Evolutionary conservation across 2,888 invertebrate genomes (phyloP).

Genomic region (Lottia scabra): DNA sequence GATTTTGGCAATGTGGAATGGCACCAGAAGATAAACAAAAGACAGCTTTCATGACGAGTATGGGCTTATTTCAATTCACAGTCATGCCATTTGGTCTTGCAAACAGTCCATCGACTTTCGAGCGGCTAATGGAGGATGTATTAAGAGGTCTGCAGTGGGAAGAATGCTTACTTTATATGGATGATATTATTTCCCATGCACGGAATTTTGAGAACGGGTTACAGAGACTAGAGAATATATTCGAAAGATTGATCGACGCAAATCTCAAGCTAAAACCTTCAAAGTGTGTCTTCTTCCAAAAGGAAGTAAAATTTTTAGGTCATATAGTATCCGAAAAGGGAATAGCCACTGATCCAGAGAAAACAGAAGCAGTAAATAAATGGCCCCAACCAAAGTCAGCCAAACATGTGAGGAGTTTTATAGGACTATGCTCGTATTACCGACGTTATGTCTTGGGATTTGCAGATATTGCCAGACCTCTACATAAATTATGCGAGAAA

Average conservation of each 20-base stretch:
- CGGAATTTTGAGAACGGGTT: background rate
- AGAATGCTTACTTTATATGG: background rate
- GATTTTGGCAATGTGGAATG: background rate
- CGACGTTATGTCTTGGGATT: background rate
- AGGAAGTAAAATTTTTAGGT: background rate
- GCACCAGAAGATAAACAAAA: no score
- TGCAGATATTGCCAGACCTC: background rate
- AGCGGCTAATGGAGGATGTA: background rate
- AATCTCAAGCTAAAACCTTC: background rate
- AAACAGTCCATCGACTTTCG: background rate
- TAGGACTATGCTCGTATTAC: background rate
- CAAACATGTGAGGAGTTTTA: background rate
- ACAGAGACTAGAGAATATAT: background rate
- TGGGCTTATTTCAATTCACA: no score
- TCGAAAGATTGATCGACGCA: background rate
- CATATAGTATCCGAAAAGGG: background rate
- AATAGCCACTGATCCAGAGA: background rate
- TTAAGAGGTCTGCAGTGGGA: background rate
- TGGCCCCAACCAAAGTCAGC: background rate
- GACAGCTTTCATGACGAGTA: no score
- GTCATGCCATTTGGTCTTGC: background rate
- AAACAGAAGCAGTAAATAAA: background rate
- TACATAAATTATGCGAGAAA: background rate
- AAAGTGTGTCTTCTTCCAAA: background rate
- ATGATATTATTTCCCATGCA: background rate